Evolutionary conservation across 1,140 invertebrate species (phyloP), one percentile per base, ranked within the genome.

Genomic region (Macrostomum lignano): DNA sequence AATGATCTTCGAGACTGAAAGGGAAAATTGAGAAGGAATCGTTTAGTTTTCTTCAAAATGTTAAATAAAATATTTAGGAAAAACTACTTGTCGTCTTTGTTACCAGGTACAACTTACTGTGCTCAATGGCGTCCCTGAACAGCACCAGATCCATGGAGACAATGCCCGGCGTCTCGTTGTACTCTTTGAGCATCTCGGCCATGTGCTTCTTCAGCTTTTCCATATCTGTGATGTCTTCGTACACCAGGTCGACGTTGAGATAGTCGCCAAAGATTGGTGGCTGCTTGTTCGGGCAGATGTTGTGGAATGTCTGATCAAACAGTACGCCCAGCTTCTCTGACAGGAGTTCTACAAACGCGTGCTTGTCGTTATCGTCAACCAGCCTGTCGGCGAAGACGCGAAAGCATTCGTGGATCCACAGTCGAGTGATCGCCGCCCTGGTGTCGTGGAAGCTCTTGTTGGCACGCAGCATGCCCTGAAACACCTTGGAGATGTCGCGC

Each of bases 391-490:
- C 65, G 49, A 77, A 79, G 0, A 78, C 74, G 42, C 53, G 47
- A 52, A 69, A 74, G 36, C 65, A 67, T 47, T 81, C 75, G 51
- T 76, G 73, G 40, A 75, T 63, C 74, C 74, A 81, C 2, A 81
- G 55, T 23, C 72, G 58, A 0, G 73, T 57, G 5, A 77, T 68
- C 2, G 64, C 54, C 2, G 56, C 39, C 42, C 65, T 71, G 3
- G 67, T 73, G 44, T 71, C 69, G 42, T 72, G 69, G 45, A 67
- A 69, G 38, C 73, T 67, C 39, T 66, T 70, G 47, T 72, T 65
- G 39, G 68, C 67, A 39, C 73, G 55, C 14, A 81, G 47, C 15
- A 79, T 42, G 13, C 4, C 13, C 5, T 13, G 13, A 20, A 33
- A 26, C 10, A 68, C 66, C 59, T 68, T 74, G 2, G 74, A 77